Conservation (phyloP, 2,888 invertebrate genomes). For the Pristionchus mayeri region DNA sequence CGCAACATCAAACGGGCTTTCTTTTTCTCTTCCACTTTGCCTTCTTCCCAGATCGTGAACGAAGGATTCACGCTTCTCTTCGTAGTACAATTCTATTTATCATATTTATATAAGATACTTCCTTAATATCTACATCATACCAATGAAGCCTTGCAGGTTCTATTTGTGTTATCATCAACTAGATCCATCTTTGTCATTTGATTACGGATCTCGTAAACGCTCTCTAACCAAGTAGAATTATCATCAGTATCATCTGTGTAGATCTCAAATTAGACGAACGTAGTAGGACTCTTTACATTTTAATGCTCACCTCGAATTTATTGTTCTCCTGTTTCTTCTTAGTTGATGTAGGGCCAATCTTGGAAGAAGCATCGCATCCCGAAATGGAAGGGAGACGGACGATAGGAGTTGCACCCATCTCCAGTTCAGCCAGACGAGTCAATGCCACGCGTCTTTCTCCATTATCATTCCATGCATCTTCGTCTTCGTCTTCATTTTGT, state of each 20-base stretch:
- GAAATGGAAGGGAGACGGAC: slow-evolving; percentile 38
- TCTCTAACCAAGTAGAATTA: slow-evolving; percentile 57
- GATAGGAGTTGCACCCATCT: slow-evolving; percentile 23
- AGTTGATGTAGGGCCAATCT: not conserved
- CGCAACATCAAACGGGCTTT: slow-evolving; percentile 43
- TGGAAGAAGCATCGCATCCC: not conserved
- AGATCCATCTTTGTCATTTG: not conserved
- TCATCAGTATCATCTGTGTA: slow-evolving; percentile 56
- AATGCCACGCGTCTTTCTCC: slow-evolving; percentile 34
- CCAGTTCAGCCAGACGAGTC: not conserved
- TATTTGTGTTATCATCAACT: not conserved
- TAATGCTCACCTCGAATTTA: slow-evolving; percentile 11
- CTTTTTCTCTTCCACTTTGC: slow-evolving; percentile 24
- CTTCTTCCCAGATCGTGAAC: slow-evolving; percentile 39
- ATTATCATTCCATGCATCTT: slow-evolving; percentile 18
- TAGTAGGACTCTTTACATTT: not conserved
- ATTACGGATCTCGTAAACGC: slow-evolving; percentile 58
- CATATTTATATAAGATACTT: not conserved
- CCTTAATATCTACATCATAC: not conserved
- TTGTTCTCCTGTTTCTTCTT: not conserved
- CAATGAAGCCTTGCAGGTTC: not conserved
- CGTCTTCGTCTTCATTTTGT: not conserved
- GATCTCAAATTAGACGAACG: slow-evolving; percentile 52
- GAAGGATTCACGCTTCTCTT: not conserved
- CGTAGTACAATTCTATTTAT: not conserved